Percentiles rank a stretch among this genome's conserved stretches.
Conservation (phyloP, 2,888 invertebrate species). For the Catocala sponsa region DNA sequence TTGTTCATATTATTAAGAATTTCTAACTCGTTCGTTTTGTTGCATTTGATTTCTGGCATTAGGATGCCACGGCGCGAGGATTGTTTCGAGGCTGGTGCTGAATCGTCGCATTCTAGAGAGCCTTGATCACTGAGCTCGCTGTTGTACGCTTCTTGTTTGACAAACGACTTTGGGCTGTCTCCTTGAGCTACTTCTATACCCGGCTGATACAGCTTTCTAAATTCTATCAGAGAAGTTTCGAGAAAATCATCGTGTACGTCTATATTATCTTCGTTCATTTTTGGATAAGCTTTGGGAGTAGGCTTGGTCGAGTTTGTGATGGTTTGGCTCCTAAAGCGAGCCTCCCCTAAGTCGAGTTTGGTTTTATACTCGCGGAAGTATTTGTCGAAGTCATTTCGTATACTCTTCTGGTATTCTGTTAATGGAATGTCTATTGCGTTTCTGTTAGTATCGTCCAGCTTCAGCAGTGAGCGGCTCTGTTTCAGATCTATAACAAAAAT, state of each 20-base stretch:
- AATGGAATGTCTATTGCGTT: constrained; percentile 25
- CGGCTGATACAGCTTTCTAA: constrained; percentile 72
- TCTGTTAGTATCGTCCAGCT: constrained; percentile 33
- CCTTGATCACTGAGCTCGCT: neutral
- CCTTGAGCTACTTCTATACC: constrained; percentile 14
- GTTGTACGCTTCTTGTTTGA: constrained; percentile 4
- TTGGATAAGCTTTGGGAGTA: constrained; percentile 51
- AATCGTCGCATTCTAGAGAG: neutral
- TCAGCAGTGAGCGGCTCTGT: constrained; percentile 45
- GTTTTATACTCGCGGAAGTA: constrained; percentile 67
- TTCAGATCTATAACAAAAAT: constrained; percentile 24
- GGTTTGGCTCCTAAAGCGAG: constrained; percentile 59
- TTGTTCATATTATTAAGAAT: constrained; percentile 64
- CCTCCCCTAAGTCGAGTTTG: constrained; percentile 54
- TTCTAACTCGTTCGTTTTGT: constrained; percentile 59
- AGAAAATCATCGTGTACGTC: constrained; percentile 58
- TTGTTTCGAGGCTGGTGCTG: neutral
- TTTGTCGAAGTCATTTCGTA: constrained; percentile 63
- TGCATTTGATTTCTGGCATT: constrained; percentile 16
- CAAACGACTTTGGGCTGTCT: constrained; percentile 1
- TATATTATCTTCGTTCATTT: constrained; percentile 27
- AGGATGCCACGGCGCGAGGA: no score
- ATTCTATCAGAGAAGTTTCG: constrained; percentile 74
- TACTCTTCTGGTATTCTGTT: constrained; percentile 31
- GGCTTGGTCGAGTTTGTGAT: constrained; percentile 53